A percentile compares a stretch with the other conserved stretches of the same genome.
These are phyloP conservation scores for Macropis europaea DNA, from an alignment of 2,888 invertebrate genomes.

Conservation along the genomic window DNA sequence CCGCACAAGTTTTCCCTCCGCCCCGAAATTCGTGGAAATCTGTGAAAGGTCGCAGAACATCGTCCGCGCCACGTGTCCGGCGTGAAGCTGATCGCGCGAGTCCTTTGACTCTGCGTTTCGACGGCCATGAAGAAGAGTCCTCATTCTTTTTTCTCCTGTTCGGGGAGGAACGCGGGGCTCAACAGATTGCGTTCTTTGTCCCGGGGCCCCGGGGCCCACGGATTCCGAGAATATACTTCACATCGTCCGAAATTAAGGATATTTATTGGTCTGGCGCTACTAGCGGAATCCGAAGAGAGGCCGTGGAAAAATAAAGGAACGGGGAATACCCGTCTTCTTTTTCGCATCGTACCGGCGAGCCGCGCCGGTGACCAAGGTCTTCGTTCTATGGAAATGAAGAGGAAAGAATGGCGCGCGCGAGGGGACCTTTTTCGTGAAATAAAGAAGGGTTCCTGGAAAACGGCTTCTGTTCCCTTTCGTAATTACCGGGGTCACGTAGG, in stretches of 20 bases:
- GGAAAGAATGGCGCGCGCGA: conserved; percentile 25
- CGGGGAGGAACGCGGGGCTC: conserved; percentile 28
- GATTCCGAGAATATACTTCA: conserved; percentile 74
- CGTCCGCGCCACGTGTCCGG: too few relatives aligned
- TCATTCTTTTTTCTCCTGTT: conserved; percentile 28
- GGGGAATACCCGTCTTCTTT: conserved; percentile 11
- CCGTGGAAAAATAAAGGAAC: conserved; percentile 15
- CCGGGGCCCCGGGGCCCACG: conserved; percentile 42
- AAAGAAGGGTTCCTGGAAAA: conserved; percentile 29
- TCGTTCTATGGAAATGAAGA: conserved; percentile 67
- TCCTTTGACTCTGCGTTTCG: conserved; percentile 38
- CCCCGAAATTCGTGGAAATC: too few relatives aligned
- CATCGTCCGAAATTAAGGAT: conserved; percentile 73
- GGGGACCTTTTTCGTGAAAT: conserved; percentile 5
- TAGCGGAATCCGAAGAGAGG: conserved; percentile 64
- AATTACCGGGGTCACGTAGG: conserved; percentile 42
- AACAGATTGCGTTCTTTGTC: conserved; percentile 66
- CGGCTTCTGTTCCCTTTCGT: conserved; percentile 4
- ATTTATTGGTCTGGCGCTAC: conserved; percentile 77
- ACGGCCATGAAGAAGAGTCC: conserved; percentile 36
- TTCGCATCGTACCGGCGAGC: not conserved
- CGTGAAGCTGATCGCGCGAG: conserved; percentile 18
- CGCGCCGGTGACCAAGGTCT: conserved; percentile 41
- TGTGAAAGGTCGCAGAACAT: too few relatives aligned
- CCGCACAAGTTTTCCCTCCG: too few relatives aligned